These are phyloP conservation scores for Neofelis nebulosa DNA, from an alignment of 2,113 vertebrate species.

Conservation along the genomic window DNA sequence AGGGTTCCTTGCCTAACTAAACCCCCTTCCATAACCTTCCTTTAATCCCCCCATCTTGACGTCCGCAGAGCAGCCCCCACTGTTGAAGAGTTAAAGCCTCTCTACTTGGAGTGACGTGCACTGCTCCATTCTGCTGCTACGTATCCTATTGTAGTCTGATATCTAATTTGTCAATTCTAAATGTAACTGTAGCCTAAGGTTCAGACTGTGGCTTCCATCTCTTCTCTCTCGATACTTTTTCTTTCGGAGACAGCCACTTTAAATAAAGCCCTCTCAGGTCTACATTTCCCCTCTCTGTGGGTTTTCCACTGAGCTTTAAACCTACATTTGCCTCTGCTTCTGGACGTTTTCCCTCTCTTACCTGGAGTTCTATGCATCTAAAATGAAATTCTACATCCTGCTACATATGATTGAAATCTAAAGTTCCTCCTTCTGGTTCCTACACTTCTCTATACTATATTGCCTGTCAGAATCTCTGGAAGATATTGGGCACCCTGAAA, in stretches of 20 bases:
- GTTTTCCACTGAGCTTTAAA: background rate
- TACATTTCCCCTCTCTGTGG: background rate
- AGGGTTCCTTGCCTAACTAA: background rate
- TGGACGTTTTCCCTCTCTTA: background rate
- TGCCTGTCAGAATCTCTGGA: background rate
- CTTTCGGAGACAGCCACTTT: background rate
- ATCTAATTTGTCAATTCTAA: background rate
- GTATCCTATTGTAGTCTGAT: background rate
- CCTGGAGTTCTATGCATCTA: background rate
- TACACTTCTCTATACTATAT: background rate
- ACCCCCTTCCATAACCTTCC: background rate
- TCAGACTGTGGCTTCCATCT: background rate
- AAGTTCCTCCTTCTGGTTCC: background rate
- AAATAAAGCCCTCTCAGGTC: background rate
- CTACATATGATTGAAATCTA: background rate
- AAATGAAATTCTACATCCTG: background rate
- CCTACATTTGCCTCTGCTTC: background rate
- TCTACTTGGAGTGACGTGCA: background rate
- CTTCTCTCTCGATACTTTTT: background rate
- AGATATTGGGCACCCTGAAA: background rate
- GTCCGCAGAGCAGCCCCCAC: background rate
- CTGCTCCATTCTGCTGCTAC: background rate
- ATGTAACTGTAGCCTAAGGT: background rate
- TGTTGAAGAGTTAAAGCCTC: background rate
- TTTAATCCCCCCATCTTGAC: background rate